Evolutionary conservation across 2,797 vertebrate species (phyloP).

Genomic region (Neopelma chrysocephalum): DNA sequence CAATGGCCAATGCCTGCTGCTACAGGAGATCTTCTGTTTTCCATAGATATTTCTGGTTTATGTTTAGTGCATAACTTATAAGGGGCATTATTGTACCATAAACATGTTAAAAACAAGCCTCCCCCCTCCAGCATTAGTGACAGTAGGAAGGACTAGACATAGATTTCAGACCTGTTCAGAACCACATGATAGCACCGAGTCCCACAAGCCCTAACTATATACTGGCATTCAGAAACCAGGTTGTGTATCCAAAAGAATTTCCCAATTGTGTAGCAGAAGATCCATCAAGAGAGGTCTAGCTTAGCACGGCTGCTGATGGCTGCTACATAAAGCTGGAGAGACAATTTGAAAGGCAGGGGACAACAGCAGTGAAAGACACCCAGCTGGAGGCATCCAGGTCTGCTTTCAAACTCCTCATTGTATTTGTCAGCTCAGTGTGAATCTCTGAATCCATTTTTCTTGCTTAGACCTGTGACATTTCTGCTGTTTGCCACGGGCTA

Average conservation of each 20-base stretch:
- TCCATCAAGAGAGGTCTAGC: neutral
- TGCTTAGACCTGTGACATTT: neutral
- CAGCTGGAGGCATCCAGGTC: neutral
- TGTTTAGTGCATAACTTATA: neutral
- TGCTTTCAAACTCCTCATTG: neutral
- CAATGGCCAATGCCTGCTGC: neutral
- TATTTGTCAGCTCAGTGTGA: neutral
- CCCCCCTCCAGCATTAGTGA: neutral
- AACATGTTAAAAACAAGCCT: neutral
- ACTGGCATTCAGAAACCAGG: neutral
- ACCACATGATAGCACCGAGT: accelerated
- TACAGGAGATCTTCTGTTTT: neutral
- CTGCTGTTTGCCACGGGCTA: neutral
- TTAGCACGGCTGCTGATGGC: neutral
- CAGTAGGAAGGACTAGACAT: neutral
- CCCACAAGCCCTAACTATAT: neutral
- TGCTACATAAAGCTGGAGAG: neutral
- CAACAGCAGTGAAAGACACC: neutral
- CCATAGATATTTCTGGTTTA: neutral
- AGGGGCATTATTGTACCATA: neutral
- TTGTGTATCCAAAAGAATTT: neutral
- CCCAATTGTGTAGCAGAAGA: neutral
- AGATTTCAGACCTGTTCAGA: neutral
- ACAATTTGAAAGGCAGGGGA: neutral
- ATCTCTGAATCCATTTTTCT: neutral